Evolutionary conservation across 2,797 vertebrate species (phyloP).

Genomic region (Botia kubotai): DNA sequence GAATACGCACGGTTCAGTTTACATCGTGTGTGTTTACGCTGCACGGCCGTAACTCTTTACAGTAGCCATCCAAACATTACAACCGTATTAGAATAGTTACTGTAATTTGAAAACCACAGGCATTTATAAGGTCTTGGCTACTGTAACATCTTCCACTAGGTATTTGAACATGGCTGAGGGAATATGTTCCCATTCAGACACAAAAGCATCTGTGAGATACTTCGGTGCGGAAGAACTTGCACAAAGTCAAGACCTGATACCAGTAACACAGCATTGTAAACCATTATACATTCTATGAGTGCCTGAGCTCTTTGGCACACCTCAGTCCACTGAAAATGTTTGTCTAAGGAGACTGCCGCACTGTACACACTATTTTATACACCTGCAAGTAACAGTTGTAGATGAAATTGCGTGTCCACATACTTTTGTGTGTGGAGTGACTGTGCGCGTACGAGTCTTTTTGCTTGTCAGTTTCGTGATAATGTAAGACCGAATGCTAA

Average conservation of each 20-base stretch:
- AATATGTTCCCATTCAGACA: too few species aligned
- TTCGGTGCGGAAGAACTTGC: too few species aligned
- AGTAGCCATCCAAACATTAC: background rate
- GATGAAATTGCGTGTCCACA: background rate
- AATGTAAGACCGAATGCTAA: slow-evolving; percentile 26
- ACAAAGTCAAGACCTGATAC: too few species aligned
- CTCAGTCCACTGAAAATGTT: too few species aligned
- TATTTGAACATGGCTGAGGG: too few species aligned
- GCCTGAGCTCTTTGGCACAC: too few species aligned
- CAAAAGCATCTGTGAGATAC: too few species aligned
- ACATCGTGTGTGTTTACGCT: background rate
- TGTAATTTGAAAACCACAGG: background rate
- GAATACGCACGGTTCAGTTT: slow-evolving; percentile 3
- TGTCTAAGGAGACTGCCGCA: too few species aligned
- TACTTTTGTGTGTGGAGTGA: background rate
- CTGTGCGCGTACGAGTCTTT: background rate
- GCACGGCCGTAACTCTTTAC: too few species aligned
- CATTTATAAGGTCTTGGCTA: background rate
- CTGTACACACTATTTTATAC: background rate
- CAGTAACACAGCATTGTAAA: background rate
- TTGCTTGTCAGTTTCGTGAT: slow-evolving; percentile 10
- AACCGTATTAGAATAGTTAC: background rate
- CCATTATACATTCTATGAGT: too few species aligned
- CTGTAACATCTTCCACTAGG: too few species aligned
- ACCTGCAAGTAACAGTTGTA: background rate